Evolutionary conservation across 2,888 invertebrate genomes (phyloP).

Genomic region (Tanypteryx hageni): DNA sequence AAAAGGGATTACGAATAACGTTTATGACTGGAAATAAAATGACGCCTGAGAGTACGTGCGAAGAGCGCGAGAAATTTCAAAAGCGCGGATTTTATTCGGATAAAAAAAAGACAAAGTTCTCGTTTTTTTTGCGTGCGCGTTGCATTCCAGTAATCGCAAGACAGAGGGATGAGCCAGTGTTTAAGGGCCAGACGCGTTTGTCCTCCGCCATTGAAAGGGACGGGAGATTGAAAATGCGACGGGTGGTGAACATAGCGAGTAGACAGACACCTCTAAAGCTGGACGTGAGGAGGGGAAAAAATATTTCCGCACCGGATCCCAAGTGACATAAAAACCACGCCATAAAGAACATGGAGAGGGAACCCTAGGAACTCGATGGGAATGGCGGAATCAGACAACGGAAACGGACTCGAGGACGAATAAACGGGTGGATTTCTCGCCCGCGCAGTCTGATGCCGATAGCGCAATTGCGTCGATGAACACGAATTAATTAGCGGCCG

Average conservation of each 20-base stretch:
- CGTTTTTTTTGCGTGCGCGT: conserved; percentile 4
- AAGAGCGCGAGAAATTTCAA: too few species aligned
- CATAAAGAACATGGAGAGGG: background rate
- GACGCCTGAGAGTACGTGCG: too few species aligned
- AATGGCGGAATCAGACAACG: background rate
- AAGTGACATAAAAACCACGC: background rate
- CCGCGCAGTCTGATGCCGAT: background rate
- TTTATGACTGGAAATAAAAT: too few species aligned
- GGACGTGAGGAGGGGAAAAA: too few species aligned
- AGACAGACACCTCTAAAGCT: background rate
- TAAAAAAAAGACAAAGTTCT: too few species aligned
- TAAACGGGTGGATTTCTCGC: background rate
- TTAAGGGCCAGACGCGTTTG: background rate
- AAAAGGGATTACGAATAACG: too few species aligned
- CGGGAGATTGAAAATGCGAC: background rate
- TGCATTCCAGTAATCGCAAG: background rate
- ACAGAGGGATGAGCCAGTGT: conserved; percentile 12
- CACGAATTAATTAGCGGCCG: background rate
- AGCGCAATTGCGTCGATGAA: background rate
- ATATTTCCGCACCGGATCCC: background rate
- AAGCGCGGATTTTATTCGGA: too few species aligned
- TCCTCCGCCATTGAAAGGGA: background rate
- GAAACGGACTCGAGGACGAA: background rate
- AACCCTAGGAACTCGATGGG: background rate
- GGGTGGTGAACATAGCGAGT: background rate